Percentiles rank a stretch among this genome's conserved stretches.
These are phyloP conservation scores for Calliphora vomitoria DNA, from an alignment of 2,888 invertebrate genomes.

Conservation along the genomic window DNA sequence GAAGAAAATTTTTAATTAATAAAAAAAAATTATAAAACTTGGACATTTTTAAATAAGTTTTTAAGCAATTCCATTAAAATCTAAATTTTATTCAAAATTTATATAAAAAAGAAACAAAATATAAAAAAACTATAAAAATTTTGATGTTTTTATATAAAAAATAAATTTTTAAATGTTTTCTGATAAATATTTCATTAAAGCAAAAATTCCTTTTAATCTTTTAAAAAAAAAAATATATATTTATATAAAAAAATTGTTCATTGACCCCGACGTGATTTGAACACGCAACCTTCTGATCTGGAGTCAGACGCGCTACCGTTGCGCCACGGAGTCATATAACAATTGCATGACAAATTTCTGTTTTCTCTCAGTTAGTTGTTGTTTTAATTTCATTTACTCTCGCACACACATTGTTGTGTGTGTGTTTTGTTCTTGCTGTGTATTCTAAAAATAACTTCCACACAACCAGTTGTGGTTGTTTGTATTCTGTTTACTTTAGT, in stretches of 20 bases:
- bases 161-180: neutral
- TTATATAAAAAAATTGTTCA: neutral
- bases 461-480: neutral
- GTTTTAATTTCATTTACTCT: neutral
- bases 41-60: neutral
- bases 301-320: slow-evolving; percentile 84
- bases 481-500: neutral
- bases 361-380: neutral
- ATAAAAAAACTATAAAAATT: no score
- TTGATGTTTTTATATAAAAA: neutral
- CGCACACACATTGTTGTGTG: neutral
- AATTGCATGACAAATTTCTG: neutral
- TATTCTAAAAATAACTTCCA: neutral
- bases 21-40: neutral
- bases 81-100: neutral
- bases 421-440: neutral
- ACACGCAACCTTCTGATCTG: slow-evolving; percentile 83
- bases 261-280: slow-evolving; percentile 83
- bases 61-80: no score
- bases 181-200: neutral
- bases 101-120: neutral
- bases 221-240: neutral
- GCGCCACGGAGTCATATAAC: slow-evolving; percentile 81
- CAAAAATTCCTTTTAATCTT: neutral
- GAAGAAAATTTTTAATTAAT: neutral